phyloP scores from a whole-genome alignment of 2,888 invertebrate genomes.

The Antheraea yamamai region DNA sequence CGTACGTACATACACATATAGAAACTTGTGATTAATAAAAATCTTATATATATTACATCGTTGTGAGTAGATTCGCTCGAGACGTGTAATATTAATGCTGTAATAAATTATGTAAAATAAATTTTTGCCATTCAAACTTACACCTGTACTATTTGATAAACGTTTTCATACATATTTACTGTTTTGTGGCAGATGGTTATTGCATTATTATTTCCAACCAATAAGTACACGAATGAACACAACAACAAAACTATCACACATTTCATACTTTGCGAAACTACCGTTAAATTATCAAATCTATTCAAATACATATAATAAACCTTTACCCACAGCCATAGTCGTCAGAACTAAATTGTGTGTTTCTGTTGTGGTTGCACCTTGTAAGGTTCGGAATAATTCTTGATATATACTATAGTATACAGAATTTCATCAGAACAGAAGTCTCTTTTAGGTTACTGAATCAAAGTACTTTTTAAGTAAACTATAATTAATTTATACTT shows the following conservation, averaged over 20 bases:
- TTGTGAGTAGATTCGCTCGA: background rate
- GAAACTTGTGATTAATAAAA: background rate
- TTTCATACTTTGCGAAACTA: background rate
- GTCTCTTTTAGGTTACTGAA: background rate
- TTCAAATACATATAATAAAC: background rate
- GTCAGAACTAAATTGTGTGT: background rate
- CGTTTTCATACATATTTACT: background rate
- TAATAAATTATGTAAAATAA: background rate
- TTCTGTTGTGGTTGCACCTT: background rate
- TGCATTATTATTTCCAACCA: background rate
- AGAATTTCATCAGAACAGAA: background rate
- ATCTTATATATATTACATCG: background rate
- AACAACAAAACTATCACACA: background rate
- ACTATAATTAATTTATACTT: background rate
- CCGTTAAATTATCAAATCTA: background rate
- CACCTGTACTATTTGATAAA: background rate
- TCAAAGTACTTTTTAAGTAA: background rate
- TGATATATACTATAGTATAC: background rate
- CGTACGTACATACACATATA: background rate
- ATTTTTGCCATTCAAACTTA: background rate
- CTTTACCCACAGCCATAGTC: background rate
- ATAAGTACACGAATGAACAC: background rate
- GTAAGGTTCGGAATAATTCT: background rate
- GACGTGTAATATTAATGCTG: background rate
- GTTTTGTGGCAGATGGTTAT: background rate